Base-by-base conservation (phyloP, 2,888 invertebrate genomes). In the Coenonympha glycerion region DNA sequence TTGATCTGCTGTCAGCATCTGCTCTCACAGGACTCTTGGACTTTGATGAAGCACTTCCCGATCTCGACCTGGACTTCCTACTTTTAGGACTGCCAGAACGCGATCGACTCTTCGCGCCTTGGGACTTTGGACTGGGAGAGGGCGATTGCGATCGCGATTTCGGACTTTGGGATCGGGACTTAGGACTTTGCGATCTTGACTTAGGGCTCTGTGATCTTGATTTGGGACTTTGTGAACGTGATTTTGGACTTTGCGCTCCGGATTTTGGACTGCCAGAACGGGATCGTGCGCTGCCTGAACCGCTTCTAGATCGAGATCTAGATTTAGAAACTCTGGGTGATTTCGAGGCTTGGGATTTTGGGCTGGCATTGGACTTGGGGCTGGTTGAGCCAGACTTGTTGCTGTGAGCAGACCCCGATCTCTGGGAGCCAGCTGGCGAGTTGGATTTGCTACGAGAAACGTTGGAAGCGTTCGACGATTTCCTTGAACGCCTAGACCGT, bases 1-100 rank as follows among this genome's bases (percentile, higher is more conserved):
- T 88, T 1, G 89, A 89, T 47, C 87, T 69, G 55, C 88, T 88
- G 46, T 87, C 87, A 24, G 76, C 75, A 60, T 79, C 76, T 21
- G 73, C 78, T 42, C 72, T 69, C 2, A 65, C 66, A 2, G 80
- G 80, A 56, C 82, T 81, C 49, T 79, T 77, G 3, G 82, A 78
- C 46, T 72, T 71, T 16, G 80, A 77, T 0, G 79, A 72, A 1
- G 67, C 73, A 66, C 82, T 76, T 0, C 73, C 73, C 0, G 73
- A 72, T 13, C 73, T 63, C 1, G 74, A 73, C 22, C 70, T 62
- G 0, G 77, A 71, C 54, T 77, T 78, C 21, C 72, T 71, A 45
- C 71, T 73, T 39, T 76, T 79, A 0, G 79, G 78, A 60, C 88
- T 88, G 0, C 76, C 84, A 5, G 89, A 89, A 15, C 82, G 87